Conservation (phyloP, 2,888 invertebrate genomes). For the Trachelus tabidus region DNA sequence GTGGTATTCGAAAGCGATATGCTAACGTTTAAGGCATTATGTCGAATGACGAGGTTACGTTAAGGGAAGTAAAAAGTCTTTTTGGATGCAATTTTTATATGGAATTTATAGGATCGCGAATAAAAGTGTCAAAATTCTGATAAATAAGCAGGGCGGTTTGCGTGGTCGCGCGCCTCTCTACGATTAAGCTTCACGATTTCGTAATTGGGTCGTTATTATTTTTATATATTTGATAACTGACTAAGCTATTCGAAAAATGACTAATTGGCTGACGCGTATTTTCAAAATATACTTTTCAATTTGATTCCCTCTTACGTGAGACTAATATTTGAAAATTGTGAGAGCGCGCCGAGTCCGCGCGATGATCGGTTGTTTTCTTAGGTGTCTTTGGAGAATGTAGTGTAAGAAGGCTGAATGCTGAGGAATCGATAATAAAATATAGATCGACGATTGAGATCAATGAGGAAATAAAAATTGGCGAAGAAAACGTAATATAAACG, state of each 20-base stretch:
- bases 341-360: background rate
- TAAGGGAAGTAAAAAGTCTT: constrained; percentile 11
- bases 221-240: background rate
- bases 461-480: background rate
- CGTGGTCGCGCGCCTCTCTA: constrained; percentile 26
- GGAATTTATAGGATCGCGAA: constrained; percentile 21
- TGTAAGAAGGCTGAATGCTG: background rate
- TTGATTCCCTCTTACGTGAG: background rate
- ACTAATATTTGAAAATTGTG: background rate
- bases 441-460: background rate
- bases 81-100: constrained; percentile 27
- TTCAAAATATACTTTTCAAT: background rate
- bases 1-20: constrained; percentile 64
- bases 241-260: background rate
- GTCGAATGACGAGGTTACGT: constrained; percentile 18
- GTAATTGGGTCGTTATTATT: constrained; percentile 1
- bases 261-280: background rate
- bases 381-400: background rate
- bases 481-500: constrained; percentile 9
- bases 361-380: background rate
- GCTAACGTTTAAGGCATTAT: constrained; percentile 52
- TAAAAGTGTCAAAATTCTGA: constrained; percentile 25
- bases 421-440: background rate
- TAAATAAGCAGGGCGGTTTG: constrained; percentile 23
- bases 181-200: constrained; percentile 14